Evolutionary conservation across 2,797 vertebrate species (phyloP).

Genomic region (Triplophysa yarkandensis): DNA sequence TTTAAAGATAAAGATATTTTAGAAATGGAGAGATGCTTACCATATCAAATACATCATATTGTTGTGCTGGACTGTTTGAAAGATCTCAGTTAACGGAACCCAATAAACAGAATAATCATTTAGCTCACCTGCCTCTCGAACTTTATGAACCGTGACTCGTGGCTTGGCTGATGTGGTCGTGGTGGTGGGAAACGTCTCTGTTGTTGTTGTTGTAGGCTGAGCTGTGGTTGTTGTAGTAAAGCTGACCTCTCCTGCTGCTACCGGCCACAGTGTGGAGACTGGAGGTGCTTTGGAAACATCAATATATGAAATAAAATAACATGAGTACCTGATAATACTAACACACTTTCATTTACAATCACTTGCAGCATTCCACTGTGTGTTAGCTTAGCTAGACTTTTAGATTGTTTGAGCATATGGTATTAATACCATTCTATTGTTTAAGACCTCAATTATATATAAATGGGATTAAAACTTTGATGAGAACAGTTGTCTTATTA

Average conservation of each 20-base stretch:
- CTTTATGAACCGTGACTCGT: slow-evolving; percentile 71
- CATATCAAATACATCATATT: neutral
- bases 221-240: slow-evolving; percentile 57
- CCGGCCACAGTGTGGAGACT: slow-evolving; percentile 56
- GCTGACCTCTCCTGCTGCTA: slow-evolving; percentile 63
- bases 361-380: no score
- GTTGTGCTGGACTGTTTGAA: neutral
- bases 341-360: no score
- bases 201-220: neutral
- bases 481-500: no score
- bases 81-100: neutral
- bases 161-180: slow-evolving; percentile 64
- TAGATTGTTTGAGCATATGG: no score
- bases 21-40: neutral
- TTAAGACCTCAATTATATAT: no score
- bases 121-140: slow-evolving; percentile 79
- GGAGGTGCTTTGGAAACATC: slow-evolving; percentile 58
- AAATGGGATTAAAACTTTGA: no score
- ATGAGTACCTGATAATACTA: no score
- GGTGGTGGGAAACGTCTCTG: neutral
- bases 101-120: neutral
- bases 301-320: no score
- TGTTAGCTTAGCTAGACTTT: no score
- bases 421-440: no score
- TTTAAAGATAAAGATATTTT: slow-evolving; percentile 67